Evolutionary conservation across 2,113 vertebrate species (phyloP).

Genomic region (Forbesichthys papilliferus): DNA sequence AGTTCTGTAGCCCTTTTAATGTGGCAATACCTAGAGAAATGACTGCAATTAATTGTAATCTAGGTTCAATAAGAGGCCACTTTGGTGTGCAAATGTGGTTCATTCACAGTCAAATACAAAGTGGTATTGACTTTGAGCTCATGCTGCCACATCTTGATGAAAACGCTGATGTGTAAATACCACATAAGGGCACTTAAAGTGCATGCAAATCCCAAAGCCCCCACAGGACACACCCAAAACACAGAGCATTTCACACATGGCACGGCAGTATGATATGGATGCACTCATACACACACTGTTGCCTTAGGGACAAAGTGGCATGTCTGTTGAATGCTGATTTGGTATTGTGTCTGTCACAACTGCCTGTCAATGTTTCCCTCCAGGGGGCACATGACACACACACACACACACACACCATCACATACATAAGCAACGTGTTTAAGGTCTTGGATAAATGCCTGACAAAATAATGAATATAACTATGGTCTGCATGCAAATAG

Average conservation of each 20-base stretch:
- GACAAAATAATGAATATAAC: too few species aligned
- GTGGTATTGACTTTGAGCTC: slow-evolving; percentile 59
- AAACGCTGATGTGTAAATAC: slow-evolving; percentile 55
- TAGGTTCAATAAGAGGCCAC: slow-evolving; percentile 24
- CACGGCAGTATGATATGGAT: slow-evolving; percentile 1
- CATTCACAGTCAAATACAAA: slow-evolving; percentile 2
- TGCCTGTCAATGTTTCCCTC: slow-evolving; percentile 19
- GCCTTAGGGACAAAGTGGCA: neutral
- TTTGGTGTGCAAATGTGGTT: slow-evolving; percentile 20
- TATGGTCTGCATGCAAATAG: too few species aligned
- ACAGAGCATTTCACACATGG: neutral
- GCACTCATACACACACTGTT: slow-evolving; percentile 9
- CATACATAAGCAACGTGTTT: too few species aligned
- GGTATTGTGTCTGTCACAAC: slow-evolving; percentile 13
- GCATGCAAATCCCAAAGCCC: slow-evolving; percentile 18
- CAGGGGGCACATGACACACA: slow-evolving; percentile 8
- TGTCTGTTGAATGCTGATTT: slow-evolving; percentile 25
- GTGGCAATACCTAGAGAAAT: slow-evolving; percentile 38
- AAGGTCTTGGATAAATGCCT: too few species aligned
- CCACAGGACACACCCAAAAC: slow-evolving; percentile 10
- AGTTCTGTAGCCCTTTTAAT: too few species aligned
- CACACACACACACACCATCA: neutral
- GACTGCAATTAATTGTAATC: slow-evolving; percentile 61
- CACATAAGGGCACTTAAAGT: slow-evolving; percentile 13
- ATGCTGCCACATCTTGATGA: slow-evolving; percentile 54